A percentile compares a stretch with the other conserved stretches of the same genome.
Conservation (phyloP, 2,888 invertebrate species). For the Odontocerum albicorne region DNA sequence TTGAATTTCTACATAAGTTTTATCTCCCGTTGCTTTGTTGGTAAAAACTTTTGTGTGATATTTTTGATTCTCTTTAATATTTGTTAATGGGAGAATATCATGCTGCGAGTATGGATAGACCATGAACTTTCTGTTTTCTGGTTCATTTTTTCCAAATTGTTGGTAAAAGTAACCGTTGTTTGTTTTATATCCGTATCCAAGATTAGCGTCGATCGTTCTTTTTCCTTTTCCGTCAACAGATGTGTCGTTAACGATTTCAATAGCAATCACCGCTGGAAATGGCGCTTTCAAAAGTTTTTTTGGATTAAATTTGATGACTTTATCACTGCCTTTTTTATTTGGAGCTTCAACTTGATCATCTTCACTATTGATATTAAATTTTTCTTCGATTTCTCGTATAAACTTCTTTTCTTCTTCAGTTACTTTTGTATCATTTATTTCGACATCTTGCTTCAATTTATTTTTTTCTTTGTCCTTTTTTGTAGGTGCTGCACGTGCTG, state of each 20-base stretch:
- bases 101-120: conserved; percentile 72
- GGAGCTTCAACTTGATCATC: conserved; percentile 33
- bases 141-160: conserved; percentile 51
- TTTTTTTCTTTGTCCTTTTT: conserved; percentile 16
- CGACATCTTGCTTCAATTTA: not conserved
- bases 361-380: conserved; percentile 50
- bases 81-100: conserved; percentile 54
- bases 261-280: conserved; percentile 61
- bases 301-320: conserved; percentile 28
- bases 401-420: conserved; percentile 53
- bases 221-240: conserved; percentile 60
- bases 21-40: conserved; percentile 32
- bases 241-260: conserved; percentile 62
- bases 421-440: conserved; percentile 42
- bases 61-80: conserved; percentile 19
- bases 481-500: conserved; percentile 4
- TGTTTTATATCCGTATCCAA: conserved; percentile 68
- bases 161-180: conserved; percentile 57
- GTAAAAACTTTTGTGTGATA: conserved; percentile 34
- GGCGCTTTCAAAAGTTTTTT: conserved; percentile 40
- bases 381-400: conserved; percentile 53
- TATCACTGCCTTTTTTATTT: conserved; percentile 22
- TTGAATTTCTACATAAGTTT: conserved; percentile 57
- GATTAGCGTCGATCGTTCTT: conserved; percentile 70
- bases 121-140: conserved; percentile 60